Conservation (phyloP, 1,140 invertebrate genomes). For the Triops longicaudatus region DNA sequence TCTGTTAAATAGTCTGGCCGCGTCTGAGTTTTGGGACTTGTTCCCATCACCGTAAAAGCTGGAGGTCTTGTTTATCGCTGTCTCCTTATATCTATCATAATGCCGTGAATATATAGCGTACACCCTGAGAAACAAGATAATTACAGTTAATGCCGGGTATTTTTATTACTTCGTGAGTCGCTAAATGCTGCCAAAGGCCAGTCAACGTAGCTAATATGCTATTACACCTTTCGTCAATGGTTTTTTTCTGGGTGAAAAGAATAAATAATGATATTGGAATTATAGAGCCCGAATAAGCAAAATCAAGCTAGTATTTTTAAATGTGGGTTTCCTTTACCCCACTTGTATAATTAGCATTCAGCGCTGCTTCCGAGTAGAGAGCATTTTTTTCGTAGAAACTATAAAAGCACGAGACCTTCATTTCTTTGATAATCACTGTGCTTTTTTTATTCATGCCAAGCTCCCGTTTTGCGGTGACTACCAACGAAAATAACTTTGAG, state of each 20-base stretch:
- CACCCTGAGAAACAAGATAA: conserved; percentile 8
- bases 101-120: background rate
- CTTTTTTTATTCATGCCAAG: background rate
- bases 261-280: background rate
- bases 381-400: background rate
- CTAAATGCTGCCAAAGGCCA: background rate
- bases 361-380: background rate
- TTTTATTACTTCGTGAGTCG: conserved; percentile 15
- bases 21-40: background rate
- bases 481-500: background rate
- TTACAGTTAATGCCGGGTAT: background rate
- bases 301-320: background rate
- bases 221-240: background rate
- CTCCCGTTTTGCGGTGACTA: background rate
- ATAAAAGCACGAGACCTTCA: background rate
- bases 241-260: background rate
- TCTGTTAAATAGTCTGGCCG: background rate
- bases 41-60: background rate
- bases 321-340: background rate
- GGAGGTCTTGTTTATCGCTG: background rate
- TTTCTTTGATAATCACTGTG: background rate
- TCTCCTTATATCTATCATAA: background rate
- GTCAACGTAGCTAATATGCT: background rate
- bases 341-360: background rate
- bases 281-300: background rate